Base-by-base conservation (phyloP, 2,113 vertebrate species). In the Cynocephalus volans region DNA sequence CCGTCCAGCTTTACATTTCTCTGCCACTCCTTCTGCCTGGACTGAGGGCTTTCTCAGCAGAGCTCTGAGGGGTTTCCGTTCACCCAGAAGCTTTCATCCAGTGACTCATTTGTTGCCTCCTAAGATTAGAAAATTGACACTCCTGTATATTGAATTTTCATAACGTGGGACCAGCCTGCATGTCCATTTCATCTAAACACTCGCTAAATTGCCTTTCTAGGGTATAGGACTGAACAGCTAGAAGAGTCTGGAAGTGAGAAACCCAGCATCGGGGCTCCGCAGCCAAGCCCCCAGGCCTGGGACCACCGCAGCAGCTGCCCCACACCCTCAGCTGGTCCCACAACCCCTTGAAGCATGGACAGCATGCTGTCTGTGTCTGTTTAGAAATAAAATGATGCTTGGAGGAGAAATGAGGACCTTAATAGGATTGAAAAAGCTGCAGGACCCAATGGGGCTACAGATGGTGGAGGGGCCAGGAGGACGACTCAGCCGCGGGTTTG, bases 371-470 rank as follows among this genome's bases (percentile, higher is more conserved):
- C 98, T 98, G 95, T 95, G 97, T 98, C 98, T 98, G 98, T 98
- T 99, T 98, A 98, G 98, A 99, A 98, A 99, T 97, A 98, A 98
- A 98, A 98, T 98, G 98, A 98, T 98, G 98, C 98, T 98, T 77
- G 52, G 92, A 98, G 99, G 98, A 99, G 98, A 98, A 98, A 97
- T 93, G 97, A 97, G 96, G 98, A 98, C 98, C 98, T 98, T 99
- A 99, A 99, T 98, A 99, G 98, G 98, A 99, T 98, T 99, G 99
- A 97, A 97, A 98, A 99, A 99, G 98, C 98, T 91, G 93, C 98
- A 98, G 99, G 98, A 99, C 98, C 98, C 85, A 96, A 97, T 97
- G 98, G 98, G 97, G 98, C 98, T 98, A 95, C 99, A 99, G 99
- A 99, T 99, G 99, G 99, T 97, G 97, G 98, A 95, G 98, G 96